Conservation (phyloP, 2,113 vertebrate genomes). For the Chroicocephalus ridibundus region DNA sequence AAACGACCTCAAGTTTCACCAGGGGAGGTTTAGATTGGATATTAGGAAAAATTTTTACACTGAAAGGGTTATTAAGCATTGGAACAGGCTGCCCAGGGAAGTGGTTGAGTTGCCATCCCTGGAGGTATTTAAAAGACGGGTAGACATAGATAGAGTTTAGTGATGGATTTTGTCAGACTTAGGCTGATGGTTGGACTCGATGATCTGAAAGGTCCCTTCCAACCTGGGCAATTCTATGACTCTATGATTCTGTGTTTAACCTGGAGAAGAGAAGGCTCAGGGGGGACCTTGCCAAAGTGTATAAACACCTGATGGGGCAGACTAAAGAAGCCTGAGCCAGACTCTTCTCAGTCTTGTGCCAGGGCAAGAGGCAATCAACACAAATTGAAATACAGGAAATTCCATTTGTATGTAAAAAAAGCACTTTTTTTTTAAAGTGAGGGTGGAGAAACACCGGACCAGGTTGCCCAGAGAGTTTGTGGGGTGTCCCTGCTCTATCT, state of each 20-base stretch:
- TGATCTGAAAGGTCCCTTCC: too few relatives aligned
- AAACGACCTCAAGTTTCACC: too few relatives aligned
- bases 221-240: too few relatives aligned
- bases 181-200: too few relatives aligned
- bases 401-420: background rate
- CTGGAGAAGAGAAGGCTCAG: background rate
- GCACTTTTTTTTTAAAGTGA: background rate
- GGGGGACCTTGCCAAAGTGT: background rate
- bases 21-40: too few relatives aligned
- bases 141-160: too few relatives aligned
- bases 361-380: background rate
- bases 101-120: too few relatives aligned
- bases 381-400: background rate
- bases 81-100: too few relatives aligned
- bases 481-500: background rate
- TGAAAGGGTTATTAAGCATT: too few relatives aligned
- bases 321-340: background rate
- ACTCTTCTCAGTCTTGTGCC: background rate
- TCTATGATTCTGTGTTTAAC: background rate
- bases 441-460: background rate
- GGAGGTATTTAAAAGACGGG: too few relatives aligned
- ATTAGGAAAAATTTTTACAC: too few relatives aligned
- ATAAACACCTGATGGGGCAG: background rate
- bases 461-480: background rate
- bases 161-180: too few relatives aligned